Base-by-base conservation (phyloP, 2,797 vertebrate species). In the Leucoraja ocellata region DNA sequence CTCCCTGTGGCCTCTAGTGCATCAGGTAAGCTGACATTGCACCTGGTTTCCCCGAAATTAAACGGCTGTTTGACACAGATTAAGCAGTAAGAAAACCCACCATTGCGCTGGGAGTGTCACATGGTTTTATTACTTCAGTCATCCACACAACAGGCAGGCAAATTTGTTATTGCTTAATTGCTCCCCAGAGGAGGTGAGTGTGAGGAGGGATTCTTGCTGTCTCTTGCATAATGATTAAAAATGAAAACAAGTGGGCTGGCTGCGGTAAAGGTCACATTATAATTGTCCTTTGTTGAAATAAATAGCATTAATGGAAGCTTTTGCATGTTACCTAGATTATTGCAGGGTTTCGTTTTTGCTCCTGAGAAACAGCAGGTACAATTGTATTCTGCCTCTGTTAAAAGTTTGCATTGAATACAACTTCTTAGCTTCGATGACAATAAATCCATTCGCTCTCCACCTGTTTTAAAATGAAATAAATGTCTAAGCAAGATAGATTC, bases 191-290 rank as follows among this genome's bases (percentile, higher is more conserved):
- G 97, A 97, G 93, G 94, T 94, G 95, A 96, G 95, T 97, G 97
- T 96, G 97, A 96, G 95, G 93, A 95, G 94, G 94, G 95, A 97
- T 98, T 96, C 95, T 95, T 96, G 96, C 95, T 93, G 95, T 95
- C 96, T 96, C 96, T 96, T 95, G 96, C 96, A 97, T 98, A 98
- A 98, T 98, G 97, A 98, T 97, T 97, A 97, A 97, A 97, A 98
- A 97, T 97, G 96, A 97, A 97, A 96, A 88, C 54, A 58, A 96
- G 95, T 95, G 94, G 96, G 95, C 95, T 95, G 96, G 95, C 96
- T 96, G 95, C 95, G 94, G 95, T 95, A 98, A 99, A 98, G 98
- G 97, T 98, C 97, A 98, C 93, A 71, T 95, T 95, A 96, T 97
- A 97, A 97, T 98, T 95, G 96, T 94, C 93, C 94, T 96, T 97